Percentiles rank a stretch among this genome's conserved stretches.
Conservation (phyloP, 2,888 invertebrate genomes). For the Coleophora flavipennella region DNA sequence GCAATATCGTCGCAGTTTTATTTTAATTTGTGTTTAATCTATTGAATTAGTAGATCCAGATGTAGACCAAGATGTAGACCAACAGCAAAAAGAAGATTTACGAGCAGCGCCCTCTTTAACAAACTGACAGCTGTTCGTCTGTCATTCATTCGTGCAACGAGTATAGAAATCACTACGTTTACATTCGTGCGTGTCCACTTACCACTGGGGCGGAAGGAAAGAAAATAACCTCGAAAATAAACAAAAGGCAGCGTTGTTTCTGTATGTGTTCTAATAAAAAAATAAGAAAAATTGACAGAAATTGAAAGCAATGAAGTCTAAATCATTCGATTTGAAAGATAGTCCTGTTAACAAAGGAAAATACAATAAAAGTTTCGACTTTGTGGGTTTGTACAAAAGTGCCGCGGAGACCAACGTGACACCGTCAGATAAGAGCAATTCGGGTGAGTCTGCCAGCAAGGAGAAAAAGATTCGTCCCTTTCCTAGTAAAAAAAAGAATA, state of each 20-base stretch:
- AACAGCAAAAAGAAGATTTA: no score
- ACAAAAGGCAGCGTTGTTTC: constrained; percentile 12
- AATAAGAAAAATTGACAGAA: constrained; percentile 7
- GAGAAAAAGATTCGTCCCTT: constrained; percentile 19
- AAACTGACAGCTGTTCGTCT: no score
- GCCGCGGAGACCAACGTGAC: constrained; percentile 31
- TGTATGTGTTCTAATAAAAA: constrained; percentile 4
- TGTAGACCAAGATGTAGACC: no score
- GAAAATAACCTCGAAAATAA: constrained; percentile 7
- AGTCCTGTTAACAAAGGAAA: constrained; percentile 20
- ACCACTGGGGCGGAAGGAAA: no score
- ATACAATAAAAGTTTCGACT: constrained; percentile 37
- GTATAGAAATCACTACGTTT: no score
- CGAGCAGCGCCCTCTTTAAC: no score
- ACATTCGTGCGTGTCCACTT: no score
- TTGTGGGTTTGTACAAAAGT: constrained; percentile 42
- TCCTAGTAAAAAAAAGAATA: constrained; percentile 22
- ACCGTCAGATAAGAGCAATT: constrained; percentile 20
- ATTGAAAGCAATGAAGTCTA: constrained; percentile 38
- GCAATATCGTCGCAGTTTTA: no score
- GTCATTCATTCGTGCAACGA: no score
- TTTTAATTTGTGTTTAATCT: no score
- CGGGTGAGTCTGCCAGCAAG: constrained; percentile 18
- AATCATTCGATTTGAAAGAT: constrained; percentile 27
- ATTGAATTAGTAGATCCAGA: no score